Evolutionary conservation across 2,797 vertebrate genomes (phyloP).

Genomic region (Sarcoramphus papa): DNA sequence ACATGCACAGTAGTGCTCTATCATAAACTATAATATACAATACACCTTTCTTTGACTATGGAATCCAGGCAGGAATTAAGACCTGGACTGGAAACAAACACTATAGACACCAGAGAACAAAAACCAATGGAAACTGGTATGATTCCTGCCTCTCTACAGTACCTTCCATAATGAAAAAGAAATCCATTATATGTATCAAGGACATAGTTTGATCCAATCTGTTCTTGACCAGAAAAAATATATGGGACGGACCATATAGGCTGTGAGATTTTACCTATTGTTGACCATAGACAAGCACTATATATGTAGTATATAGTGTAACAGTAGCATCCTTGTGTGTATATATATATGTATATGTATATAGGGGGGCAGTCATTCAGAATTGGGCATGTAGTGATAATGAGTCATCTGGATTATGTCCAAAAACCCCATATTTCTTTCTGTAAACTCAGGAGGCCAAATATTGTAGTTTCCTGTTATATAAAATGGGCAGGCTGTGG

Average conservation of each 20-base stretch:
- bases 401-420: not conserved
- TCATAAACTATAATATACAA: not conserved
- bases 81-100: not conserved
- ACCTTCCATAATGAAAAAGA: not conserved
- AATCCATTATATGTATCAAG: not conserved
- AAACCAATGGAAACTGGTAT: not conserved
- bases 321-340: not conserved
- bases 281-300: not conserved
- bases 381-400: not conserved
- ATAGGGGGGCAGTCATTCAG: not conserved
- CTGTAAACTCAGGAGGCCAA: not conserved
- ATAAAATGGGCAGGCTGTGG: not conserved
- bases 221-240: not conserved
- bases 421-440: not conserved
- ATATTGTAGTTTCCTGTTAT: not conserved
- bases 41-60: not conserved
- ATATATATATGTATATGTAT: not conserved
- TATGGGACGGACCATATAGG: not conserved
- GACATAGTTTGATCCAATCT: not conserved
- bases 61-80: not conserved
- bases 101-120: not conserved
- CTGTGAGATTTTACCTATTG: not conserved
- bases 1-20: rapidly evolving
- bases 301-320: not conserved
- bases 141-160: not conserved